Percentiles rank a stretch among this genome's conserved stretches.
phyloP scores from a whole-genome alignment of 2,888 invertebrate genomes.

The Petrolisthes cinctipes region DNA sequence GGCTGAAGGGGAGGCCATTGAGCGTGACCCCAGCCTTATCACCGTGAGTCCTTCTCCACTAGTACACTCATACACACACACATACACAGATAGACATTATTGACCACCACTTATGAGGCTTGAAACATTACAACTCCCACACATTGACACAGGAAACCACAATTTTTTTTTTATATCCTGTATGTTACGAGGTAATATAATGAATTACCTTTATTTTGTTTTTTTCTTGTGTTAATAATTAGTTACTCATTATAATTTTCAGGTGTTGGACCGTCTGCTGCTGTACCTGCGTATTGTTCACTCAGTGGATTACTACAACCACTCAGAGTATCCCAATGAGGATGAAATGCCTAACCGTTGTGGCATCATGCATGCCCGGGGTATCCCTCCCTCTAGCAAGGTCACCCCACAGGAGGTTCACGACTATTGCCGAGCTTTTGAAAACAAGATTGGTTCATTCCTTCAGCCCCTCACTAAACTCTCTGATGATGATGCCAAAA shows the following conservation, averaged over 20 bases:
- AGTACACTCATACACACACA: background rate
- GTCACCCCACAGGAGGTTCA: slow-evolving; percentile 80
- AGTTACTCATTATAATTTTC: background rate
- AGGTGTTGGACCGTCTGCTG: slow-evolving; percentile 77
- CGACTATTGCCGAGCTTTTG: slow-evolving; percentile 84
- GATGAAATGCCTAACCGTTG: slow-evolving; percentile 99
- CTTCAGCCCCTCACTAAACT: slow-evolving; percentile 81
- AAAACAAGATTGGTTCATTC: slow-evolving; percentile 91
- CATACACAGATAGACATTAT: too few relatives aligned
- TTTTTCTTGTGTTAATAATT: background rate
- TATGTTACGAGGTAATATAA: background rate
- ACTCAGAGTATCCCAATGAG: slow-evolving; percentile 98
- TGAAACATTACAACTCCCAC: slow-evolving; percentile 67
- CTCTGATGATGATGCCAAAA: slow-evolving; percentile 81
- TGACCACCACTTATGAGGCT: too few relatives aligned
- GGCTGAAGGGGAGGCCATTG: slow-evolving; percentile 73
- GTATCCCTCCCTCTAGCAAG: slow-evolving; percentile 86
- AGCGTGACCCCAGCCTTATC: slow-evolving; percentile 80
- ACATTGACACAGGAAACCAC: background rate
- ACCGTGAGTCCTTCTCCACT: slow-evolving; percentile 72
- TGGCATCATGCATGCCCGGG: slow-evolving; percentile 97
- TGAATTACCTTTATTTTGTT: background rate
- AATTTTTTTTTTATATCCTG: background rate
- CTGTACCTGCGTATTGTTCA: slow-evolving; percentile 96
- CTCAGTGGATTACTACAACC: slow-evolving; percentile 98